phyloP scores from a whole-genome alignment of 2,797 vertebrate species.

The Apogon hyalosoma region DNA sequence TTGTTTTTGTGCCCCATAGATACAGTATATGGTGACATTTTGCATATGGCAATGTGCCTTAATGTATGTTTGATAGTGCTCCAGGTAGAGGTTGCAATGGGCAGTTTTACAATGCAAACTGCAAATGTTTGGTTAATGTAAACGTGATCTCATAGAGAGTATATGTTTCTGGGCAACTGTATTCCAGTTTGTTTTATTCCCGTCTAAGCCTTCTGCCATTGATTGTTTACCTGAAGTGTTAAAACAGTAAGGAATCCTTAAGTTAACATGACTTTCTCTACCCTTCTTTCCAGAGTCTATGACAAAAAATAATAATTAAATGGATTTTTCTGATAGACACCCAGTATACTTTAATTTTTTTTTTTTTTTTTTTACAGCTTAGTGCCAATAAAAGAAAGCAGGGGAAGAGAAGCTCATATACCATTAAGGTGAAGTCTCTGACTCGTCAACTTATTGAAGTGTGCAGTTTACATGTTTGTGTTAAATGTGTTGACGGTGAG shows the following conservation, averaged over 20 bases:
- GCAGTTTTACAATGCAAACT: conserved; percentile 48
- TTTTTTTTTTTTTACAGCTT: conserved; percentile 22
- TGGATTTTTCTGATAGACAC: conserved; percentile 27
- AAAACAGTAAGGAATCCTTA: conserved; percentile 30
- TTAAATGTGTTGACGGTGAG: conserved; percentile 73
- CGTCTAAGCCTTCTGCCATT: conserved; percentile 41
- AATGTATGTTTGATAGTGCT: conserved; percentile 80
- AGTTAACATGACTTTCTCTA: conserved; percentile 40
- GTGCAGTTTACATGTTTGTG: conserved; percentile 75
- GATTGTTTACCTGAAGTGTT: conserved; percentile 60
- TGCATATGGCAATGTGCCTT: conserved; percentile 86
- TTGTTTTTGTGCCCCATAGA: conserved; percentile 61
- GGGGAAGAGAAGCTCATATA: conserved; percentile 33
- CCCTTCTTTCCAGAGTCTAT: conserved; percentile 39
- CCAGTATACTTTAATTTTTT: conserved; percentile 20
- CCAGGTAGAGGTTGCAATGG: conserved; percentile 54
- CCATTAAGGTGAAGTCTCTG: conserved; percentile 57
- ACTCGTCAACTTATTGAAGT: conserved; percentile 63
- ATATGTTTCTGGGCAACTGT: conserved; percentile 43
- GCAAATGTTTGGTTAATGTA: conserved; percentile 47
- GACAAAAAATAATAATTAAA: conserved; percentile 23
- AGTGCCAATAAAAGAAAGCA: conserved; percentile 38
- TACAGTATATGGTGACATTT: conserved; percentile 74
- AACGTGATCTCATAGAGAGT: conserved; percentile 50
- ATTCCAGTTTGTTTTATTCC: conserved; percentile 44